Conservation (phyloP, 1,140 invertebrate species). For the Gonioctena quinquepunctata region DNA sequence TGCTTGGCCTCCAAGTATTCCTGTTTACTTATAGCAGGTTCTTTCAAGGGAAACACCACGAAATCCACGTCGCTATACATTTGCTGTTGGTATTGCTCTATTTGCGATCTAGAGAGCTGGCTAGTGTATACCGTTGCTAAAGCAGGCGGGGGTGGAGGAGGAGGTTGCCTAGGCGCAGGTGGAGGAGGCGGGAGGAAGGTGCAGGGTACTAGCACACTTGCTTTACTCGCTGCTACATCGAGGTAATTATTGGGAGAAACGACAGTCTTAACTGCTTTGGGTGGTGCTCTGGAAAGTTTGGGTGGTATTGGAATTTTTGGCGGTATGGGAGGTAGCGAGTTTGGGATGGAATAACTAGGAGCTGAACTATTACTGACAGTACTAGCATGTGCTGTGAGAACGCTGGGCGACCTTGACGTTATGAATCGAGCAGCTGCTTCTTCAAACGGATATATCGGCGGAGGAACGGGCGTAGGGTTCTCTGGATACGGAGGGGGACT, state of each 20-base stretch:
- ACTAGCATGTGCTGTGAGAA: slow-evolving; percentile 69
- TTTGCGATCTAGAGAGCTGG: slow-evolving; percentile 74
- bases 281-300: slow-evolving; percentile 56
- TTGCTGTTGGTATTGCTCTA: slow-evolving; percentile 84
- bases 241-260: slow-evolving; percentile 71
- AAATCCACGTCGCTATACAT: slow-evolving; percentile 88
- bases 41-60: slow-evolving; percentile 86
- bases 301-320: slow-evolving; percentile 60
- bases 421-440: slow-evolving; percentile 69
- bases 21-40: slow-evolving; percentile 84
- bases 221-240: slow-evolving; percentile 67
- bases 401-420: slow-evolving; percentile 68
- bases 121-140: slow-evolving; percentile 67
- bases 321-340: slow-evolving; percentile 62
- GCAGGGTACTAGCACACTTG: slow-evolving; percentile 65
- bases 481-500: slow-evolving; percentile 65
- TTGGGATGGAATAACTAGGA: slow-evolving; percentile 57
- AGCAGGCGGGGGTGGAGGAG: slow-evolving; percentile 60
- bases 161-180: slow-evolving; percentile 55
- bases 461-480: slow-evolving; percentile 54
- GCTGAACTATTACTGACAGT: slow-evolving; percentile 59
- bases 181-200: slow-evolving; percentile 62
- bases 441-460: slow-evolving; percentile 56
- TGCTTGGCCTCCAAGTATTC: slow-evolving; percentile 87
- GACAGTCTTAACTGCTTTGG: slow-evolving; percentile 56